A percentile compares a stretch with the other conserved stretches of the same genome.
These are phyloP conservation scores for Pelochelys cantorii DNA, from an alignment of 2,797 vertebrate species.

Conservation along the genomic window DNA sequence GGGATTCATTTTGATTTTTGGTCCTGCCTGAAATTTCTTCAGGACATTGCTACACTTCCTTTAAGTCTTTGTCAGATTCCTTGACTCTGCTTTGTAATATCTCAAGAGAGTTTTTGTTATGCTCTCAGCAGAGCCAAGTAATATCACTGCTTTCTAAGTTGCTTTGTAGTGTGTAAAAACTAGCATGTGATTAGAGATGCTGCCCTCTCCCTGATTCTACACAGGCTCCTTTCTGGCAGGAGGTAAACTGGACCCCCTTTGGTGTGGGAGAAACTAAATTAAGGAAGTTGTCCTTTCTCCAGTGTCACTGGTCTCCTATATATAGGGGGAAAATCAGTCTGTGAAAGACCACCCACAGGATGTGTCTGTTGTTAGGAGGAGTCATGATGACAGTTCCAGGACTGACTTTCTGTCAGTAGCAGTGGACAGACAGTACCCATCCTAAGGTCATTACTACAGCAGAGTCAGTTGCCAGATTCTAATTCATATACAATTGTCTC, in stretches of 20 bases:
- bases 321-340: neutral
- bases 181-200: conserved; percentile 28
- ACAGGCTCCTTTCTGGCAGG: neutral
- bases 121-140: conserved; percentile 8
- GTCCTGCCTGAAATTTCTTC: conserved; percentile 50
- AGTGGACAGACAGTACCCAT: conserved; percentile 9
- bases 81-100: conserved; percentile 51
- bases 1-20: conserved; percentile 35
- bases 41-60: conserved; percentile 40
- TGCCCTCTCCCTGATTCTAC: neutral
- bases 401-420: conserved; percentile 1
- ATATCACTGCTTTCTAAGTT: conserved; percentile 52
- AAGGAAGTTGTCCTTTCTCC: neutral
- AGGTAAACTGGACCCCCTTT: neutral
- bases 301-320: neutral
- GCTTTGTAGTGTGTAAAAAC: conserved; percentile 36
- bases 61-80: conserved; percentile 29
- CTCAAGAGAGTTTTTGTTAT: conserved; percentile 23
- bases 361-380: neutral
- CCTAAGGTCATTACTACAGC: conserved; percentile 26
- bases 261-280: neutral
- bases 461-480: conserved; percentile 24
- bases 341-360: neutral
- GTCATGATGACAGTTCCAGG: neutral
- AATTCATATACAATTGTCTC: neutral